Evolutionary conservation across 2,888 invertebrate species (phyloP).

Genomic region (Crossocerus cetratus): DNA sequence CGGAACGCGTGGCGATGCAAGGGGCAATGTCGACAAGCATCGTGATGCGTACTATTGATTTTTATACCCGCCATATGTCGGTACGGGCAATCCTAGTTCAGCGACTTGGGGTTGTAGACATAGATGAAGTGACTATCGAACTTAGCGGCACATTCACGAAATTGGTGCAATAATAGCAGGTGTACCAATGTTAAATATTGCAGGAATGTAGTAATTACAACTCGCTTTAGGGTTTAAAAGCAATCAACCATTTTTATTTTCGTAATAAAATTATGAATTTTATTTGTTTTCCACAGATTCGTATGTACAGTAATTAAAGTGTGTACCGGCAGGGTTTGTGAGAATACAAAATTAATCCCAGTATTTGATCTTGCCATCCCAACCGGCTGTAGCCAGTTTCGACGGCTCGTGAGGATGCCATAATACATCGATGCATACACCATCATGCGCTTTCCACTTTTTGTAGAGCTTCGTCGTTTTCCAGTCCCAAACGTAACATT

Average conservation of each 20-base stretch:
- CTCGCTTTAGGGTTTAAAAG: too few relatives aligned
- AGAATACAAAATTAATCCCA: slow-evolving; percentile 87
- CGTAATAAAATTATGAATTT: background rate
- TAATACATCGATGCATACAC: slow-evolving; percentile 94
- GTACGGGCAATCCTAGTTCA: background rate
- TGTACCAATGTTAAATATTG: too few relatives aligned
- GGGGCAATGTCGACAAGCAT: slow-evolving; percentile 39
- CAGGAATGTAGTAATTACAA: too few relatives aligned
- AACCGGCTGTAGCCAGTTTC: slow-evolving; percentile 97
- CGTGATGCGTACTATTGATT: slow-evolving; percentile 52
- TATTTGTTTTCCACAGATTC: background rate
- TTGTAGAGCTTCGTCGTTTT: slow-evolving; percentile 98
- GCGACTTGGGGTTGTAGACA: too few relatives aligned
- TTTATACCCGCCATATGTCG: slow-evolving; percentile 27
- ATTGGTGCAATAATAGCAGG: too few relatives aligned
- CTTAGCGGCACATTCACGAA: too few relatives aligned
- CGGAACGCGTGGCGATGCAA: slow-evolving; percentile 18
- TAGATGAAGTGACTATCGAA: too few relatives aligned
- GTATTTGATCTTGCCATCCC: slow-evolving; percentile 99
- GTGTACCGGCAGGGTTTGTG: background rate
- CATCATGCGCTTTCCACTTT: slow-evolving; percentile 99
- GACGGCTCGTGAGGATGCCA: slow-evolving; percentile 99
- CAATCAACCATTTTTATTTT: background rate
- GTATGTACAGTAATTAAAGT: slow-evolving; percentile 7
- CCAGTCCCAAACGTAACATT: slow-evolving; percentile 99